Conservation (phyloP, 2,113 vertebrate genomes). For the Nycticebus coucang region DNA sequence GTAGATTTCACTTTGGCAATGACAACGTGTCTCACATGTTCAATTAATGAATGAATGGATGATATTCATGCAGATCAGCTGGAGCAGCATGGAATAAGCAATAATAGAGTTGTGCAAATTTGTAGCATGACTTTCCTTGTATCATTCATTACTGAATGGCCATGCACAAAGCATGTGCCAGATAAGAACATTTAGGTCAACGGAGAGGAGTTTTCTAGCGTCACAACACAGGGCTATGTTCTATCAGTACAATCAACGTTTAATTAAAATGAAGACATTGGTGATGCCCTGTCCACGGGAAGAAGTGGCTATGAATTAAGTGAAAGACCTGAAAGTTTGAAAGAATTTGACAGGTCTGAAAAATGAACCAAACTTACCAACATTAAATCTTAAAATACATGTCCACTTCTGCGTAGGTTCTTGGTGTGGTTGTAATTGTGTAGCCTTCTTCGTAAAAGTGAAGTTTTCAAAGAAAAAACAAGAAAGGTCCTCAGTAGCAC, state of each 20-base stretch:
- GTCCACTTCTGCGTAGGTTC: not conserved
- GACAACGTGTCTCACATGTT: not conserved
- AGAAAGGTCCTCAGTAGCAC: accelerated
- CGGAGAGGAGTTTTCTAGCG: not conserved
- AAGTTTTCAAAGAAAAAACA: not conserved
- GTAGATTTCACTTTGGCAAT: not conserved
- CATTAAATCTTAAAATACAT: not conserved
- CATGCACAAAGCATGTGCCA: not conserved
- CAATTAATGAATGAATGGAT: not conserved
- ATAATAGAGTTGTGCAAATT: not conserved
- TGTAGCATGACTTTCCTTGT: not conserved
- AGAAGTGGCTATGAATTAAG: not conserved
- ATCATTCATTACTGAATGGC: not conserved
- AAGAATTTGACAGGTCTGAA: not conserved
- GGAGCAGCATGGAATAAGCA: not conserved
- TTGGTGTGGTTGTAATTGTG: not conserved
- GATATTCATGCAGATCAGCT: not conserved
- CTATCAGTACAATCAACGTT: not conserved
- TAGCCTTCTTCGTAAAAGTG: not conserved
- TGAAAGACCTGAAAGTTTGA: not conserved
- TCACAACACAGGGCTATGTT: not conserved
- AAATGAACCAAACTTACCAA: not conserved
- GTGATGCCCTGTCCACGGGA: not conserved
- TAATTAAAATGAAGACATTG: not conserved
- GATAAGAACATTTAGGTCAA: not conserved